Conservation (phyloP, 2,797 vertebrate species). For the Lagodon rhomboides region DNA sequence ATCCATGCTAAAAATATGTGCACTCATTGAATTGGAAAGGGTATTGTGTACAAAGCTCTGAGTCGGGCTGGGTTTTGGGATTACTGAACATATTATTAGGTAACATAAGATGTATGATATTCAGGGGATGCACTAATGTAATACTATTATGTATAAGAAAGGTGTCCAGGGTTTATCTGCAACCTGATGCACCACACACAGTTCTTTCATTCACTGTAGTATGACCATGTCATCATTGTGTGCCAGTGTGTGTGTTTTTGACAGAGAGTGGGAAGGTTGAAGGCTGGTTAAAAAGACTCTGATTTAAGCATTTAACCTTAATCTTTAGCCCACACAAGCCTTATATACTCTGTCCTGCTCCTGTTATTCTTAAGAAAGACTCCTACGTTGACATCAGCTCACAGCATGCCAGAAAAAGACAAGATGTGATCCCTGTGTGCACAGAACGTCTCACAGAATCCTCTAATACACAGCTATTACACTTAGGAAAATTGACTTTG, state of each 20-base stretch:
- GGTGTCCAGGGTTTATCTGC: constrained; percentile 21
- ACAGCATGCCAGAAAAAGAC: constrained; percentile 40
- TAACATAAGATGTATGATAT: constrained; percentile 31
- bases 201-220: constrained; percentile 30
- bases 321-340: constrained; percentile 37
- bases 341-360: constrained; percentile 22
- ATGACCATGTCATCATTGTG: constrained; percentile 16
- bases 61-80: constrained; percentile 10
- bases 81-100: constrained; percentile 24
- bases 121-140: constrained; percentile 34
- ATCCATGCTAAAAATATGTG: constrained; percentile 22
- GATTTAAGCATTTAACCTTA: constrained; percentile 39
- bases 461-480: constrained; percentile 32
- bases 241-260: not conserved
- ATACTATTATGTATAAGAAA: constrained; percentile 24
- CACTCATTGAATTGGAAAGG: constrained; percentile 22
- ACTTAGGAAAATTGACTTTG: constrained; percentile 37
- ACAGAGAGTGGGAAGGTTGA: constrained; percentile 4
- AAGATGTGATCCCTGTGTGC: constrained; percentile 30
- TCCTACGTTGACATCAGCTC: constrained; percentile 40
- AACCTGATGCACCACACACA: constrained; percentile 44
- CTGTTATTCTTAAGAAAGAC: constrained; percentile 27
- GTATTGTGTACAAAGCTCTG: constrained; percentile 1
- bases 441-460: constrained; percentile 42
- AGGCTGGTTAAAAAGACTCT: constrained; percentile 17